Evolutionary conservation across 1,140 invertebrate species (phyloP), one percentile per base, ranked within the genome.

Genomic region (Macrobrachium nipponense): DNA sequence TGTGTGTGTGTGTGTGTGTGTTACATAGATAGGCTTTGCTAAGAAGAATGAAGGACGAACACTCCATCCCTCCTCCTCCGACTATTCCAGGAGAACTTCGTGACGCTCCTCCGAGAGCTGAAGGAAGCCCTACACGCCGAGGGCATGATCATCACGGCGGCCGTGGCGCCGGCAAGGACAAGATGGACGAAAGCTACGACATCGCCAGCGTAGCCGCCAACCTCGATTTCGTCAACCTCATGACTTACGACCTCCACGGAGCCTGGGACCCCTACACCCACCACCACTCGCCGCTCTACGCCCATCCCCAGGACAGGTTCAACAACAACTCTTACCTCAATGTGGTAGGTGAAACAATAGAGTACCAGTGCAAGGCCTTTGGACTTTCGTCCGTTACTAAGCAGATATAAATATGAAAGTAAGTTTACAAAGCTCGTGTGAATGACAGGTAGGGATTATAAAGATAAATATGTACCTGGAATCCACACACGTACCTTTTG

Each of bases 111-210:
- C 10, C 6, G 5, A 5, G 81, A 82, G 18, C 60, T 82, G 23
- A 61, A 20, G 58, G 81, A 82, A 36, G 59, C 43, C 0, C 70
- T 82, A 7, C 23, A 43, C 58, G 60, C 70, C 20, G 59, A 82
- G 18, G 72, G 72, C 0, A 76, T 87, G 59, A 90, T 96, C 0
- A 88, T 94, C 7, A 92, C 93, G 0, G 90, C 93, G 11, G 92
- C 93, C 18, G 93, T 93, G 92, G 93, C 7, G 92, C 93, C 10
- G 93, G 92, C 10, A 90, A 85, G 89, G 90, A 86, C 68, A 89
- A n/a, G 77, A 89, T 90, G 66, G 89, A 90, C 78, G 77, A 70
- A 44, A 93, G 91, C 8, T 94, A 93, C 87, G 91, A 93, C 79
- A 90, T 92, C 10, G 89, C 89, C 8, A 87, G 87, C 4, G 82